A percentile compares a stretch with the other conserved stretches of the same genome.
phyloP scores from a whole-genome alignment of 2,113 vertebrate species.

The Dendrocopos noguchii region DNA sequence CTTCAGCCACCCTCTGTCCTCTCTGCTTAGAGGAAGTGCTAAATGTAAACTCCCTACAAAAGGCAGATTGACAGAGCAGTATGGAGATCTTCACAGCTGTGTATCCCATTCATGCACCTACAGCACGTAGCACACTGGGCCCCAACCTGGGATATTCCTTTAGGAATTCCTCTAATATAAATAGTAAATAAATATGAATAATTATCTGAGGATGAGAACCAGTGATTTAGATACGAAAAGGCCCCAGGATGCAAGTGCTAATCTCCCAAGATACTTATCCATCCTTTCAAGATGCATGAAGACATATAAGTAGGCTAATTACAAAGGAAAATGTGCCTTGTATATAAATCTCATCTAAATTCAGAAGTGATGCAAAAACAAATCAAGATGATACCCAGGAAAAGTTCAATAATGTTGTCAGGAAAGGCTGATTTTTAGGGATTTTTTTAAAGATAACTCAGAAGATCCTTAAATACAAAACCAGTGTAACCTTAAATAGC shows the following conservation, averaged over 20 bases:
- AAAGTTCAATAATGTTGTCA: conserved; percentile 30
- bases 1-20: background rate
- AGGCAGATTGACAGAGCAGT: background rate
- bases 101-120: background rate
- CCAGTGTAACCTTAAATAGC: conserved; percentile 48
- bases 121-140: background rate
- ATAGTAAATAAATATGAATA: conserved; percentile 61
- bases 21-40: background rate
- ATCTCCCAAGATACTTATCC: conserved; percentile 42
- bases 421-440: conserved; percentile 43
- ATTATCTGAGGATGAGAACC: conserved; percentile 51
- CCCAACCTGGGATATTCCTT: background rate
- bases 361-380: conserved; percentile 42
- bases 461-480: conserved; percentile 29
- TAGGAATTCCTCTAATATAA: conserved; percentile 35
- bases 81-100: background rate
- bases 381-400: conserved; percentile 25
- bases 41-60: background rate
- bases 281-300: conserved; percentile 53
- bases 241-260: conserved; percentile 27
- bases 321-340: conserved; percentile 54
- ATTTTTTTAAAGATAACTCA: conserved; percentile 17
- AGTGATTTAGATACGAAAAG: conserved; percentile 40
- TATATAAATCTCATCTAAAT: conserved; percentile 55
- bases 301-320: conserved; percentile 62